Conservation (phyloP, 2,797 vertebrate species). For the Potorous gilbertii region DNA sequence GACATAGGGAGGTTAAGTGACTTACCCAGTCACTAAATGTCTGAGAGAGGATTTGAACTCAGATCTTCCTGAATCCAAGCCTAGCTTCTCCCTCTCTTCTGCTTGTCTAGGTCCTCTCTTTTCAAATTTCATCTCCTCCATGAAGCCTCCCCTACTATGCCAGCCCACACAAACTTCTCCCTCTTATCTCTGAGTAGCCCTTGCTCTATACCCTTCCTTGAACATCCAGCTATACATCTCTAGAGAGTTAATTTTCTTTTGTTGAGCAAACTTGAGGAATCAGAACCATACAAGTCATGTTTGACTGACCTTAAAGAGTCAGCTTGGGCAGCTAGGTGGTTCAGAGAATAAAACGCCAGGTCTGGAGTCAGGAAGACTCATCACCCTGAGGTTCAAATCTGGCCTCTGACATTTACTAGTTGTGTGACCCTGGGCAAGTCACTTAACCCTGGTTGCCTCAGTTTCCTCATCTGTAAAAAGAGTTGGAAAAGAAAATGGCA, state of each 20-base stretch:
- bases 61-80: no score
- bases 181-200: neutral
- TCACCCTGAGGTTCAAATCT: neutral
- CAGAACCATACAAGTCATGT: neutral
- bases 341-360: no score
- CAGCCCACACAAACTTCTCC: neutral
- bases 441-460: neutral
- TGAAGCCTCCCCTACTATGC: neutral
- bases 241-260: neutral
- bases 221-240: neutral
- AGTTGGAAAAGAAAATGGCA: neutral
- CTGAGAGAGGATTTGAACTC: no score
- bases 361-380: neutral
- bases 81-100: neutral
- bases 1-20: no score
- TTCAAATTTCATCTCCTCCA: neutral
- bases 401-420: neutral
- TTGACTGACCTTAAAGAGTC: neutral
- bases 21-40: no score
- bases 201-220: no score
- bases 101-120: neutral
- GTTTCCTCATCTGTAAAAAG: neutral
- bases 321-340: neutral
- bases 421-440: neutral
- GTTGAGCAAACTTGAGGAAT: neutral